Conservation (phyloP, 2,888 invertebrate genomes). For the Formica aserva region DNA sequence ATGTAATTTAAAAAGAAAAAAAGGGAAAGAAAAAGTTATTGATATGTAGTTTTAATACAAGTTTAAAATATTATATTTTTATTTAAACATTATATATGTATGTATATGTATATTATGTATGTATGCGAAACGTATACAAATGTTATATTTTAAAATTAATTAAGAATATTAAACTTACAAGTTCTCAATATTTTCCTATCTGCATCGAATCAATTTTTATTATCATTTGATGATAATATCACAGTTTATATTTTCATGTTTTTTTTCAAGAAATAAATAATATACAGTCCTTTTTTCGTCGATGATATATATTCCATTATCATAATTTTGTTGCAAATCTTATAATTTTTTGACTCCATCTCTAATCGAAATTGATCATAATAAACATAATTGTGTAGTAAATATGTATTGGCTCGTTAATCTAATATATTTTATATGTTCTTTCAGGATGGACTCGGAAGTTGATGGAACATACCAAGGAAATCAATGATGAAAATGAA, state of each 20-base stretch:
- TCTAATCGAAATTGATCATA: not conserved
- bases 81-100: not conserved
- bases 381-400: not conserved
- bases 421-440: slow-evolving; percentile 30
- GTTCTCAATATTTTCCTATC: not conserved
- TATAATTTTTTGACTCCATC: not conserved
- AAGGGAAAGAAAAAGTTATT: not conserved
- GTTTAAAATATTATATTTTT: not conserved
- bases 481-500: slow-evolving; percentile 86
- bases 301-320: not conserved
- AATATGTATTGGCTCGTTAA: not conserved
- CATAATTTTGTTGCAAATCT: not conserved
- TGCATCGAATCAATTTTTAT: not conserved
- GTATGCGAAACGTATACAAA: no score
- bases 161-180: not conserved
- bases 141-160: slow-evolving; percentile 1
- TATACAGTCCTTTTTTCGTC: not conserved
- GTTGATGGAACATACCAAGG: slow-evolving; percentile 83
- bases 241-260: not conserved
- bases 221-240: not conserved
- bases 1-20: not conserved
- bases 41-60: not conserved
- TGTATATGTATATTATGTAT: not conserved
- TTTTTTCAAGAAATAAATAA: not conserved
- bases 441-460: slow-evolving; percentile 85